phyloP scores from a whole-genome alignment of 2,113 vertebrate species.

The Thalassoma bifasciatum region DNA sequence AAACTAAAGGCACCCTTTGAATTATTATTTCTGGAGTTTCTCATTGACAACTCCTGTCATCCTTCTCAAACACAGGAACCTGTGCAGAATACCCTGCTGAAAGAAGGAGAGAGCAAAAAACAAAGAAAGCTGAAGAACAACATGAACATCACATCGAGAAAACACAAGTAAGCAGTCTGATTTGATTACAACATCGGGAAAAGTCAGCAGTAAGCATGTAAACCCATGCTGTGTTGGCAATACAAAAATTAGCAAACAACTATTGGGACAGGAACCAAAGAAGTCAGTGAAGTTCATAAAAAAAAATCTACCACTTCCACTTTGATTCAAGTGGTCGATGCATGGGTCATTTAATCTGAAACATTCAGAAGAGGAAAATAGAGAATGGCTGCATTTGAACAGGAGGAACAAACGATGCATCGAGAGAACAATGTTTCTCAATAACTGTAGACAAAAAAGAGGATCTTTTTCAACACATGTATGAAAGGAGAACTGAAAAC shows the following conservation, averaged over 20 bases:
- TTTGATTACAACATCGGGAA: background rate
- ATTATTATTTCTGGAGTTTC: slow-evolving; percentile 62
- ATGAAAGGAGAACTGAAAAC: background rate
- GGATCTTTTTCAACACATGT: background rate
- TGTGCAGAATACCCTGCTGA: background rate
- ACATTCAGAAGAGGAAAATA: background rate
- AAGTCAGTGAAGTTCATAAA: background rate
- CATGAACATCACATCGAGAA: background rate
- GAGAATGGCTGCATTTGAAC: background rate
- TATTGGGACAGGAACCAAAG: background rate
- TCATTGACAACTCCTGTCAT: slow-evolving; percentile 22
- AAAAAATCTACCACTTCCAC: background rate
- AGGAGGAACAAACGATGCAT: background rate
- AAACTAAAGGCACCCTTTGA: slow-evolving; percentile 92
- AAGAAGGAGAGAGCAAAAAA: slow-evolving; percentile 16
- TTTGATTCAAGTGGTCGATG: background rate
- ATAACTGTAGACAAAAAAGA: background rate
- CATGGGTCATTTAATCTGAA: background rate
- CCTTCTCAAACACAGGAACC: slow-evolving; percentile 1
- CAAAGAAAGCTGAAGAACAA: background rate
- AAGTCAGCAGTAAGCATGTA: background rate
- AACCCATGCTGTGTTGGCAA: background rate
- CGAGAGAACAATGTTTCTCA: background rate
- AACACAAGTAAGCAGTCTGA: no score
- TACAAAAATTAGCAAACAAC: background rate